Evolutionary conservation across 1,140 invertebrate species (phyloP), one percentile per base, ranked within the genome.

Genomic region (Drosophila hydei): DNA sequence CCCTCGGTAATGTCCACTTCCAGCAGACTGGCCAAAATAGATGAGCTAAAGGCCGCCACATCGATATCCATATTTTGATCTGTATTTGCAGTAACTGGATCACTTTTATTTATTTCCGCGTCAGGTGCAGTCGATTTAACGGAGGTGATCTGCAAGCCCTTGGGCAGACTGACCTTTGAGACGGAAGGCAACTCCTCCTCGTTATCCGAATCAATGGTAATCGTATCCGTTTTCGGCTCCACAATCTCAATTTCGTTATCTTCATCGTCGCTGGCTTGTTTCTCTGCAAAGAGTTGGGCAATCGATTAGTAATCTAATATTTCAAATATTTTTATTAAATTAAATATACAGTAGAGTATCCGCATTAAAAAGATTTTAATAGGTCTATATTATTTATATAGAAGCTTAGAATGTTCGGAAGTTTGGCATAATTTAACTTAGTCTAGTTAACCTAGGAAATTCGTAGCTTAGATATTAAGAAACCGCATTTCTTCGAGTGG

Each of bases 231-330:
- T 64, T 91, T 90, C 8, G 91, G 91, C 55, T 91, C 91, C 33
- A 91, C 90, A 68, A 91, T 91, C 65, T 91, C 90, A 3, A 91
- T 90, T 64, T 91, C 91, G 30, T 91, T 91, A 43, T 91, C 91
- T 27, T 91, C 91, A 42, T 89, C 90, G 54, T 91, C 90, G 52
- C 89, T 91, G 23, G 90, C 89, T 88, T 91, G 89, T 81, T 91
- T 91, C 4, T 91, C 89, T 91, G 55, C 0, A 79, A 45, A 25
- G 40, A 58, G 19, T 30, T 67, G 12, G 4, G 1, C 2, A 16
- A n/a, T 18, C 8, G 0, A 43, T 72, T 64, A 55, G 8, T 7
- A 33, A 19, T 52, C 9, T 11, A 25, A 25, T 42, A 38, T n/a
- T n/a, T 14, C 0, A 40, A 42, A 40, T 14, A 14, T 42, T 42